Conservation (phyloP, 2,113 vertebrate species). For the Caracal caracal region DNA sequence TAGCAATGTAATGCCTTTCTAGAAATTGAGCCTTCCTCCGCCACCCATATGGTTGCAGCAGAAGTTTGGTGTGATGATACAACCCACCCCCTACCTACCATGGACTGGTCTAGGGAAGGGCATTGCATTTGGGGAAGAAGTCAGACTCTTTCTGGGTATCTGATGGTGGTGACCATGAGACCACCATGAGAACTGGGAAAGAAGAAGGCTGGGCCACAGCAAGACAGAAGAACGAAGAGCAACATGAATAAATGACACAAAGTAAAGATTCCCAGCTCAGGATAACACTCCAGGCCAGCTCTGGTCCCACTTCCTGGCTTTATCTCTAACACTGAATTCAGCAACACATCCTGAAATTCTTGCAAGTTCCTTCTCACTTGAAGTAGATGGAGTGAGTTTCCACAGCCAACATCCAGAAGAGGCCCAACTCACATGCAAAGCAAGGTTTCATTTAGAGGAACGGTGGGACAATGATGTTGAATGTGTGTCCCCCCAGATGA, state of each 20-base stretch:
- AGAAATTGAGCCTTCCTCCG: neutral
- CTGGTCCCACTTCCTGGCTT: neutral
- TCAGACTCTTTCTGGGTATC: neutral
- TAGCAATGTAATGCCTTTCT: neutral
- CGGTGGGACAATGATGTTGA: neutral
- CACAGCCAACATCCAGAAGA: neutral
- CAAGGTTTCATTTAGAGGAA: neutral
- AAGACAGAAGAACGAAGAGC: neutral
- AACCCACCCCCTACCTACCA: accelerated
- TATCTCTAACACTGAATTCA: neutral
- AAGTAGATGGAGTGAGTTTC: neutral
- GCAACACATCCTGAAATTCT: neutral
- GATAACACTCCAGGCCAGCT: neutral
- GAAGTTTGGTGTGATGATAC: neutral
- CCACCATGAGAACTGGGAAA: neutral
- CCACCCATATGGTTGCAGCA: neutral
- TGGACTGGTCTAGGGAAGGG: neutral
- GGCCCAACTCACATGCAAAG: neutral
- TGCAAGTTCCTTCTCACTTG: neutral
- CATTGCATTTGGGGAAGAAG: neutral
- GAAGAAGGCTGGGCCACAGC: neutral
- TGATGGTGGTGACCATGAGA: neutral
- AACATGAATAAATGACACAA: too few relatives aligned
- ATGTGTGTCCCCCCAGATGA: neutral
- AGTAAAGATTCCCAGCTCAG: too few relatives aligned